Evolutionary conservation across 2,797 vertebrate species (phyloP), one percentile per base, ranked within the genome.

Genomic region (Cephalopachus bancanus): DNA sequence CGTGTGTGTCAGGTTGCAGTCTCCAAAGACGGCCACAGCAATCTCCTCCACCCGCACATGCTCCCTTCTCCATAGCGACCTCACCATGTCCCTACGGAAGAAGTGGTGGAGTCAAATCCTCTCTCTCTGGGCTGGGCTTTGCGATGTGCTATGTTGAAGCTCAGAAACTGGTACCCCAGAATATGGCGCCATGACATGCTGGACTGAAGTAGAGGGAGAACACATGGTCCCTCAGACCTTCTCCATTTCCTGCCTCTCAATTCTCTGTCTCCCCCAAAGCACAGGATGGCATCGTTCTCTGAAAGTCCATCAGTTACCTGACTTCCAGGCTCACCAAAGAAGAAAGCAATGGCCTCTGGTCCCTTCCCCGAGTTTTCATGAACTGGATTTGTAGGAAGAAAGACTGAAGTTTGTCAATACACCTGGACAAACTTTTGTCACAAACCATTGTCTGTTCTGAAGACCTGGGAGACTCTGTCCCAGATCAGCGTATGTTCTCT

Each of bases 1-100:
- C 0, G 1, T 11, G 11, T 1, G n/a, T 15, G 33, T n/a, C 33
- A 51, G 33, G 37, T 9, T 7, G 8, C 4, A 10, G 3, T 80
- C 67, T n/a, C 64, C 44, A 69, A 72, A 71, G 55, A 33, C 7
- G n/a, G 17, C 4, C 53, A 19, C 2, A 0, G 19, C 28, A 60
- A 59, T 28, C 22, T 59, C 26, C n/a, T 26, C 59, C 33, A 26
- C 8, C 14, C 30, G n/a, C 26, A 3, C 19, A 55, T 1, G 5
- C 15, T 3, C 51, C 3, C n/a, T 17, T 33, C 59, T 10, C 53
- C 78, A 53, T 10, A 17, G 55, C 5, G 62, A 44, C 44, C 26
- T 19, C 26, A 5, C 11, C 10, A 20, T 5, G 7, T 15, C 14
- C 30, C 55, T 28, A 14, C 7, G 22, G 28, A 20, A 49, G 20